phyloP scores from a whole-genome alignment of 2,113 vertebrate species.

The Percina caprodes region DNA sequence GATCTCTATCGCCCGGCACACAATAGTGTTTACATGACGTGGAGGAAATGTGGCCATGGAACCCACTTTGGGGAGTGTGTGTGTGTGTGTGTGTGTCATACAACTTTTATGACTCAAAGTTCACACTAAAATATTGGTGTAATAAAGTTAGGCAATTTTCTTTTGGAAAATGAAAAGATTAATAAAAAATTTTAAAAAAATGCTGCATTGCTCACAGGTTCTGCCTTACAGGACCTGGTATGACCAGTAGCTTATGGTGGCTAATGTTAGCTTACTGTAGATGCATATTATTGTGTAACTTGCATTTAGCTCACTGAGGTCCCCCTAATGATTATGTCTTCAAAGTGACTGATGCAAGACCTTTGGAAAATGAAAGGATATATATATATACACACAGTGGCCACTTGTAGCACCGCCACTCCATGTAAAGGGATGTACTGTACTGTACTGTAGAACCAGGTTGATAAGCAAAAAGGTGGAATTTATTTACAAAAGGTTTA shows the following conservation, averaged over 20 bases:
- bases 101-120: slow-evolving; percentile 9
- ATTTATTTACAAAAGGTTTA: not conserved
- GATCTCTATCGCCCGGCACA: slow-evolving; percentile 81
- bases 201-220: not conserved
- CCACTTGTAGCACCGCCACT: not conserved
- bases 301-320: not conserved
- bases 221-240: too few species aligned
- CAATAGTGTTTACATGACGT: slow-evolving; percentile 84
- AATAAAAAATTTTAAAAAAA: not conserved
- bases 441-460: not conserved
- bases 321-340: too few species aligned
- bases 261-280: not conserved
- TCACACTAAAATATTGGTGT: not conserved
- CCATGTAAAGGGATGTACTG: not conserved
- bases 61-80: slow-evolving; percentile 71
- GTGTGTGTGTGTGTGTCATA: slow-evolving; percentile 26
- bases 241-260: not conserved
- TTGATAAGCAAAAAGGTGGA: not conserved
- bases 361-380: not conserved
- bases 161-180: not conserved
- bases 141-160: not conserved
- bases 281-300: not conserved
- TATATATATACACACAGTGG: not conserved
- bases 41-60: slow-evolving; percentile 83
- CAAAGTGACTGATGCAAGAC: not conserved